Percentiles rank a stretch among this genome's conserved stretches.
Evolutionary conservation across 2,888 invertebrate genomes (phyloP).

Genomic region (Caradrina clavipalpis): DNA sequence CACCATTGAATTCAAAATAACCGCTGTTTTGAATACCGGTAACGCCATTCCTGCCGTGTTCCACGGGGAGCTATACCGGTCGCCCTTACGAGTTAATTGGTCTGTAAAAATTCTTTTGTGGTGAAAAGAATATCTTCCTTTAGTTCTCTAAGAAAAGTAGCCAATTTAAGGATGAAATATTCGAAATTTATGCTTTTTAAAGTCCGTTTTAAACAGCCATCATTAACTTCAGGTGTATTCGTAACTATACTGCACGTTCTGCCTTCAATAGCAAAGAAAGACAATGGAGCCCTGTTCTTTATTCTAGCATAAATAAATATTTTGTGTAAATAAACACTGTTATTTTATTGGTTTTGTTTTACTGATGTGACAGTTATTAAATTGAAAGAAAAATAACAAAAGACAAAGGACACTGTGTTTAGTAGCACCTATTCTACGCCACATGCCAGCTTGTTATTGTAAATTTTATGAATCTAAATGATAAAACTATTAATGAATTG

Average conservation of each 20-base stretch:
- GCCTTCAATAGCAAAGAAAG: constrained; percentile 26
- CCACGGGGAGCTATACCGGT: constrained; percentile 28
- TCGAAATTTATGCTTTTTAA: constrained; percentile 37
- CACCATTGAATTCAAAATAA: constrained; percentile 43
- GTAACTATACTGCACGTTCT: constrained; percentile 27
- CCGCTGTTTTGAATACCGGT: constrained; percentile 31
- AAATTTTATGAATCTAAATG: constrained; percentile 11
- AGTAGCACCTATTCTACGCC: constrained; percentile 1
- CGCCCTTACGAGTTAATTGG: constrained; percentile 52
- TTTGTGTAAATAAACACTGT: constrained; percentile 37
- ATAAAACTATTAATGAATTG: constrained; percentile 10
- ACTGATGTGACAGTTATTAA: constrained; percentile 24
- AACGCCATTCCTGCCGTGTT: constrained; percentile 23
- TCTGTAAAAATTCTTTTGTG: constrained; percentile 49
- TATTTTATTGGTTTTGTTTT: constrained; percentile 26
- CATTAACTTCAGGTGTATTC: constrained; percentile 46
- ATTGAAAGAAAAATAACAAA: constrained; percentile 22
- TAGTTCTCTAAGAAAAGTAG: constrained; percentile 46
- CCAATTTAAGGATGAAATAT: constrained; percentile 46
- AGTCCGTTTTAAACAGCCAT: constrained; percentile 19
- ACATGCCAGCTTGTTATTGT: constrained; percentile 14
- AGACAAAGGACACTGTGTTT: constrained; percentile 30
- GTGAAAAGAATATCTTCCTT: constrained; percentile 40
- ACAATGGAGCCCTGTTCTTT: constrained; percentile 45
- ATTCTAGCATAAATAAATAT: constrained; percentile 34